Evolutionary conservation across 1,140 invertebrate genomes (phyloP).

Genomic region (Leptestheria dahalacensis): DNA sequence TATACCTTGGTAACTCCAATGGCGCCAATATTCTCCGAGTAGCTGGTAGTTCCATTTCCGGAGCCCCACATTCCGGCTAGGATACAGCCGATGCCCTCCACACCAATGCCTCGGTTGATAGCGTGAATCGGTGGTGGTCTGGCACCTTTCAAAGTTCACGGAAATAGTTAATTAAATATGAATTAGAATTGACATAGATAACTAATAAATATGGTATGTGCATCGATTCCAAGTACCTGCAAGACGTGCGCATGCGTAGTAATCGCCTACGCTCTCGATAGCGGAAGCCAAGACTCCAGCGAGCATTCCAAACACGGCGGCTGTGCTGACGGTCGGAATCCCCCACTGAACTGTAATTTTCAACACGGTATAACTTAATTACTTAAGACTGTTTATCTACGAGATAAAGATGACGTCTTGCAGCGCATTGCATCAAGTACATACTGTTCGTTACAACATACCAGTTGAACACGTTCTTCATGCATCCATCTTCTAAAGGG

Average conservation of each 20-base stretch:
- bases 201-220: not conserved
- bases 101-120: constrained; percentile 68
- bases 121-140: constrained; percentile 67
- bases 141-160: constrained; percentile 38
- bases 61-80: constrained; percentile 63
- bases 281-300: constrained; percentile 69
- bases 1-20: constrained; percentile 49
- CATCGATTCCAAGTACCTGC: constrained; percentile 29
- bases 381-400: too few relatives aligned
- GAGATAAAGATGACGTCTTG: too few relatives aligned
- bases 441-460: too few relatives aligned
- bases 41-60: constrained; percentile 75
- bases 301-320: constrained; percentile 64
- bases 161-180: too few relatives aligned
- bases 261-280: constrained; percentile 76
- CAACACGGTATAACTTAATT: too few relatives aligned
- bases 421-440: too few relatives aligned
- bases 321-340: constrained; percentile 51
- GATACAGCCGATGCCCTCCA: constrained; percentile 67
- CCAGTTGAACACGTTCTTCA: too few relatives aligned
- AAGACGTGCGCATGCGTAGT: constrained; percentile 68
- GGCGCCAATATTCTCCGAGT: constrained; percentile 76
- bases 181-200: not conserved
- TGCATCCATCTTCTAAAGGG: too few relatives aligned
- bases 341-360: constrained; percentile 63